A percentile compares a stretch with the other conserved stretches of the same genome.
Evolutionary conservation across 2,888 invertebrate genomes (phyloP).

Genomic region (Toxonevra muliebris): DNA sequence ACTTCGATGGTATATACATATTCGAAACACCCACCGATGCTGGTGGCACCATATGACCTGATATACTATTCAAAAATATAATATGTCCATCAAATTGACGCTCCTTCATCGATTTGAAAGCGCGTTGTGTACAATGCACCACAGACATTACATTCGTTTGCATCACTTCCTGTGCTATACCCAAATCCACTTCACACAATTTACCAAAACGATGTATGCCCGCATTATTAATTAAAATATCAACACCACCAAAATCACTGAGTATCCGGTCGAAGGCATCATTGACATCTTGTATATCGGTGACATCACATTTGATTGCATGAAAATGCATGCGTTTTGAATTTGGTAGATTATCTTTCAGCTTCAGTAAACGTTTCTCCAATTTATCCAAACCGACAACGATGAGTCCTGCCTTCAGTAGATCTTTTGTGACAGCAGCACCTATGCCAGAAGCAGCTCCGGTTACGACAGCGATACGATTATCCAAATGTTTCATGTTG

Average conservation of each 20-base stretch:
- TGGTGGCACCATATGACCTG: slow-evolving; percentile 38
- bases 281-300: slow-evolving; percentile 68
- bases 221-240: slow-evolving; percentile 71
- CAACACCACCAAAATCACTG: slow-evolving; percentile 66
- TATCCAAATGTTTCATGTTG: slow-evolving; percentile 70
- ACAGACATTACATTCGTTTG: slow-evolving; percentile 60
- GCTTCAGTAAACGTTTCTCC: slow-evolving; percentile 63
- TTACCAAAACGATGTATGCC: slow-evolving; percentile 48
- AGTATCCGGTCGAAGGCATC: slow-evolving; percentile 67
- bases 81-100: slow-evolving; percentile 61
- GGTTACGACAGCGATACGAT: slow-evolving; percentile 72
- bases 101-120: slow-evolving; percentile 64
- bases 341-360: slow-evolving; percentile 52
- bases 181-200: slow-evolving; percentile 35
- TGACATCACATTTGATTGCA: slow-evolving; percentile 67
- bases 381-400: slow-evolving; percentile 69
- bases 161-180: slow-evolving; percentile 55
- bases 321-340: slow-evolving; percentile 56
- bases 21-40: slow-evolving; percentile 42
- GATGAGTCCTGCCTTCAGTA: slow-evolving; percentile 67
- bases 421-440: slow-evolving; percentile 64
- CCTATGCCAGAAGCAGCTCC: slow-evolving; percentile 74
- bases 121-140: slow-evolving; percentile 63
- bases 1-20: slow-evolving; percentile 57
- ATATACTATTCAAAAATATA: slow-evolving; percentile 62